A percentile compares a stretch with the other conserved stretches of the same genome.
Evolutionary conservation across 2,113 vertebrate genomes (phyloP).

Genomic region (Halcyon senegalensis): DNA sequence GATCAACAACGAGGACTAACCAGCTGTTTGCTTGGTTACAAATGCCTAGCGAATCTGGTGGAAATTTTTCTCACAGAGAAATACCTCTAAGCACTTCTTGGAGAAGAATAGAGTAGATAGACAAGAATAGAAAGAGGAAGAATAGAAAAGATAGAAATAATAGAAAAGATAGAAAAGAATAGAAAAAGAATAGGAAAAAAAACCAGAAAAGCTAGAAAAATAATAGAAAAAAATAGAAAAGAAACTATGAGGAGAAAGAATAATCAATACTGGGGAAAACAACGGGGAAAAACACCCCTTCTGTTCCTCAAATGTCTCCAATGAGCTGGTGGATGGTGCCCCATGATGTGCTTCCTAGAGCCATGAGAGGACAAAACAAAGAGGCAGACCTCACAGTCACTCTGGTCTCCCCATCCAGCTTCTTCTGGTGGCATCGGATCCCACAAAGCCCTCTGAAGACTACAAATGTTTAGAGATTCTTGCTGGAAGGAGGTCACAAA

Average conservation of each 20-base stretch:
- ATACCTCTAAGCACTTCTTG: background rate
- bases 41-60: background rate
- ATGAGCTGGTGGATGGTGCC: background rate
- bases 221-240: background rate
- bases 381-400: rapidly evolving
- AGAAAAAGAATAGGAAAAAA: too few relatives aligned
- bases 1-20: background rate
- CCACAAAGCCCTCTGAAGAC: background rate
- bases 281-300: background rate
- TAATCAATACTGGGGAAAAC: background rate
- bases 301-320: background rate
- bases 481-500: background rate
- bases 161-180: too few relatives aligned
- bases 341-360: rapidly evolving
- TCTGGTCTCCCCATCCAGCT: background rate
- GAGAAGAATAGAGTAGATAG: background rate
- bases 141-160: too few relatives aligned
- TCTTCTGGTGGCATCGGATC: background rate
- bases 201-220: too few relatives aligned
- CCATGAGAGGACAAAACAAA: background rate
- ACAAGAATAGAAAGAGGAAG: background rate
- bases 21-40: background rate
- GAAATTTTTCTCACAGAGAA: background rate
- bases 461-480: background rate
- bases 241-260: background rate